phyloP scores from a whole-genome alignment of 2,113 vertebrate species.

The Callithrix jacchus region DNA sequence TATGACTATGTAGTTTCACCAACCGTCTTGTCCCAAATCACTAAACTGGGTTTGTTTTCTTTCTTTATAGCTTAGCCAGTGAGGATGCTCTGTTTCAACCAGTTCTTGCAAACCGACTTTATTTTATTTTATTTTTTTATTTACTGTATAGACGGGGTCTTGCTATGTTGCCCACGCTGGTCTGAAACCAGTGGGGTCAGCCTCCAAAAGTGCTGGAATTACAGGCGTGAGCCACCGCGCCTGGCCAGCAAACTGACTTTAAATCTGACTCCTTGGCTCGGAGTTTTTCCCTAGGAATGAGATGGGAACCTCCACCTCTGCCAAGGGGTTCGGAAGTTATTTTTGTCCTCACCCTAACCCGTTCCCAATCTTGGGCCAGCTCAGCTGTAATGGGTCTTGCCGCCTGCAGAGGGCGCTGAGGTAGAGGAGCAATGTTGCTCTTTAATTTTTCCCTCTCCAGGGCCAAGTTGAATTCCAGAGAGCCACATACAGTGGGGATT shows the following conservation, averaged over 20 bases:
- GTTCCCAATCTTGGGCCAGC: neutral
- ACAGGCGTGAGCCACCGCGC: neutral
- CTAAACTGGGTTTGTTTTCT: neutral
- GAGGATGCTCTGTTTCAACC: neutral
- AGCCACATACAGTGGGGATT: slow-evolving; percentile 75
- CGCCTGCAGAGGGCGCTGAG: slow-evolving; percentile 64
- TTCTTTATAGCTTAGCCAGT: neutral
- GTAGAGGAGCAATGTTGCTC: neutral
- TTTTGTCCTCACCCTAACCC: too few species aligned
- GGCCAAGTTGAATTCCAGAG: slow-evolving; percentile 74
- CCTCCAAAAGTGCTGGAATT: neutral
- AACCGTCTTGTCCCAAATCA: neutral
- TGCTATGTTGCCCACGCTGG: neutral
- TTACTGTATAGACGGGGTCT: neutral
- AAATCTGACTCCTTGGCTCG: neutral
- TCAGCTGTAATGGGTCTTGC: neutral
- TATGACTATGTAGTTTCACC: neutral
- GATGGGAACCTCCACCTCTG: neutral
- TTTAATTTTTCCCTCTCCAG: slow-evolving; percentile 50
- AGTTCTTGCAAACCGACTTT: neutral
- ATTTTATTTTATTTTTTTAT: neutral
- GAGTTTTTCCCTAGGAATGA: neutral
- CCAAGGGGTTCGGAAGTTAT: neutral
- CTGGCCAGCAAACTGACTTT: neutral
- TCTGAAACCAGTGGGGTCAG: neutral